Evolutionary conservation across 2,797 vertebrate genomes (phyloP), one percentile per base, ranked within the genome.

Genomic region (Tiaroga cobitis): DNA sequence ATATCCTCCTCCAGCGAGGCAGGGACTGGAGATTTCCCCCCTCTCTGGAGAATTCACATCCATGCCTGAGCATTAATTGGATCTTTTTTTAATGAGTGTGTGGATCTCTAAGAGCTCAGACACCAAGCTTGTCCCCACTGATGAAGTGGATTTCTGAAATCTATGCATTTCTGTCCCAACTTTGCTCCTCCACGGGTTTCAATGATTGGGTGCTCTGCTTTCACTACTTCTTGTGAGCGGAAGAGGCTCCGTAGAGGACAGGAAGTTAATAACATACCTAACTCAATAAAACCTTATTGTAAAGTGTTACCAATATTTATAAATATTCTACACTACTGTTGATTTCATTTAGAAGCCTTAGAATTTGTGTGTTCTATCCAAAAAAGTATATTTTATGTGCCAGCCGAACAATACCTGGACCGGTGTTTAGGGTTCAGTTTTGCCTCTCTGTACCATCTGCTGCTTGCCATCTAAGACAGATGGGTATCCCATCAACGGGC

Each of bases 11-110:
- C 41, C 65, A 72, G 32, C 26, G 7, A 3, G 54, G 80, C 85
- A 19, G 67, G 72, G 65, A 61, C 77, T 39, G 56, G 72, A 79
- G 26, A 37, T 74, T 63, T 73, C 21, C 78, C 79, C 81, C 79
- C 26, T 79, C 80, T 78, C 80, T 82, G 54, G 85, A 77, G 73
- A 51, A 32, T 63, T 80, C 77, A 73, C 77, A 85, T 80, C 77
- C 84, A 85, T 80, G 83, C 87, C 86, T 90, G 88, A 90, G 2
- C 86, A 90, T 89, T 94, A 93, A 94, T 94, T 94, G 92, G 91
- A 87, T 81, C 87, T 82, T 88, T 82, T 88, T 91, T 92, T 92
- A 93, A 94, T 94, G 91, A 93, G 90, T 84, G 87, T 68, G 68
- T 82, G 90, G 84, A 87, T 77, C 82, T 83, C 85, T 84, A 79